Evolutionary conservation across 2,888 invertebrate species (phyloP).

Genomic region (Cantharis flavilabris): DNA sequence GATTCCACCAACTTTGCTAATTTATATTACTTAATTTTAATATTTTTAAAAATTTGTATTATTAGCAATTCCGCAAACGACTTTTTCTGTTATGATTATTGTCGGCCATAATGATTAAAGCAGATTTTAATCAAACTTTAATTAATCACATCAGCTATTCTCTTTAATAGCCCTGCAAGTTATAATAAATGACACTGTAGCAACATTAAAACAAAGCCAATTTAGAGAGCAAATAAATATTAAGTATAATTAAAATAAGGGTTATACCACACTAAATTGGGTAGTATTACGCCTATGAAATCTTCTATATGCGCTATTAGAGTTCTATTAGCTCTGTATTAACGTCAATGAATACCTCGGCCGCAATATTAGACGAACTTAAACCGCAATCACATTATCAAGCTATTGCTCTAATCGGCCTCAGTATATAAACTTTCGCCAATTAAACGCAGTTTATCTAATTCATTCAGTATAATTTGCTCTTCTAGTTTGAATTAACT

Average conservation of each 20-base stretch:
- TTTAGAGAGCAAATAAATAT: slow-evolving; percentile 25
- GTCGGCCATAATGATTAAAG: not conserved
- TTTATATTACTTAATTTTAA: slow-evolving; percentile 30
- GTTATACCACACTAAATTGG: slow-evolving; percentile 25
- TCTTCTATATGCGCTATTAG: slow-evolving; percentile 34
- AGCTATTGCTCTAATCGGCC: slow-evolving; percentile 46
- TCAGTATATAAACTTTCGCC: slow-evolving; percentile 42
- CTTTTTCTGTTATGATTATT: slow-evolving; percentile 1
- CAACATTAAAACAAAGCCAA: slow-evolving; percentile 7
- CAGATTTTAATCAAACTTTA: not conserved
- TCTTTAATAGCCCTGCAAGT: not conserved
- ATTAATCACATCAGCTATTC: not conserved
- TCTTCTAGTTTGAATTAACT: slow-evolving; percentile 41
- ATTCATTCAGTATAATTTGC: slow-evolving; percentile 48
- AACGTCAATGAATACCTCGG: slow-evolving; percentile 34
- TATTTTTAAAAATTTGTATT: slow-evolving; percentile 14
- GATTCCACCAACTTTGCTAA: slow-evolving; percentile 27
- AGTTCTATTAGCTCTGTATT: slow-evolving; percentile 35
- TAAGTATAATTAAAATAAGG: slow-evolving; percentile 27
- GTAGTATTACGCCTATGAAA: slow-evolving; percentile 24
- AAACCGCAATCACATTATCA: slow-evolving; percentile 50
- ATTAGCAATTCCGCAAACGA: not conserved
- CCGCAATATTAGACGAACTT: slow-evolving; percentile 33
- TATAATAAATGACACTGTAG: not conserved
- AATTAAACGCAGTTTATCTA: slow-evolving; percentile 44